Base-by-base conservation (phyloP, 1,140 invertebrate species). In the Polypedilum vanderplanki region DNA sequence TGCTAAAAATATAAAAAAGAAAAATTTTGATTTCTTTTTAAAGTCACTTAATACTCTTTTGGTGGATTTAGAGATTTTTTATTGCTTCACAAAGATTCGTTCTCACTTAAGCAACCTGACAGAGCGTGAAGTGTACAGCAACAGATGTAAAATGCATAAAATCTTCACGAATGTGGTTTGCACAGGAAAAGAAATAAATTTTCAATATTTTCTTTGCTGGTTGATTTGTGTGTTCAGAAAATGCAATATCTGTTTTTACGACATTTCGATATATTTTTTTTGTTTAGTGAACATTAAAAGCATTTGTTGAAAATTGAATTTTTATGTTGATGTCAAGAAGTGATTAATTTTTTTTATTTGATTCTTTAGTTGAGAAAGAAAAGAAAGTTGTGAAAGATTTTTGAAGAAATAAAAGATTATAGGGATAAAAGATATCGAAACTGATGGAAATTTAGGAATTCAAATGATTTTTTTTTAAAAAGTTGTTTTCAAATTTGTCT, bases 121-220 rank as follows among this genome's bases (percentile, higher is more conserved):
- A 57, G 46, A 33, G 24, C 24, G 5, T 57, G n/a, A n/a, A 57
- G 46, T 15, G 12, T 4, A n/a, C 46, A 57, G 46, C 46, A 57
- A 57, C 46, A 57, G 46, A 57, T 57, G 46, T 57, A 57, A 57
- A 57, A n/a, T 57, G 46, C 46, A 57, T 57, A 57, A 57, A 57
- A n/a, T n/a, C 12, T 57, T 57, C n/a, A 12, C 12, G 12, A 57
- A 57, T 57, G 46, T 57, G 46, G 12, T 33, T 33, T n/a, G 46
- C 46, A 57, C 12, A 57, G 24, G 10, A 57, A 15, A 57, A 12
- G 12, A 57, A 57, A 57, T 57, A 57, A 57, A 57, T 15, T 57
- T 57, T 57, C 46, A 3, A n/a, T n/a, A n/a, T n/a, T 33, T 5
- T 33, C 5, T 5, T 33, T 33, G 5, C 24, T 57, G 46, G 2